Percentiles rank a stretch among this genome's conserved stretches.
These are phyloP conservation scores for Choristoneura fumiferana DNA, from an alignment of 1,140 invertebrate genomes.

Conservation along the genomic window DNA sequence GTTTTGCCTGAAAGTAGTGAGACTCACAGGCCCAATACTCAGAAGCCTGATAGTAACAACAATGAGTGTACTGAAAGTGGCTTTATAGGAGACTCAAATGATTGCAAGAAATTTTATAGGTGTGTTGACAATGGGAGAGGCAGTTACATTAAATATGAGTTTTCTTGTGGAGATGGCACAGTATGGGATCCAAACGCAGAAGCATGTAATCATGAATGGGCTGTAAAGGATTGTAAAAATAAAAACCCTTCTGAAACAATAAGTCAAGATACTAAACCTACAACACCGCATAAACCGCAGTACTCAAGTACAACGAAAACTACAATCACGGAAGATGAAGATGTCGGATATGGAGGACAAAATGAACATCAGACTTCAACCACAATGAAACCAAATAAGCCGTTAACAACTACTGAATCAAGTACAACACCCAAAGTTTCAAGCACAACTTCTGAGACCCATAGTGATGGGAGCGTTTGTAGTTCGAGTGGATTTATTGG, in stretches of 20 bases:
- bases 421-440: background rate
- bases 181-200: constrained; percentile 21
- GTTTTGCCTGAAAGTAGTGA: background rate
- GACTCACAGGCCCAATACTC: background rate
- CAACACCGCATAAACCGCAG: constrained; percentile 24
- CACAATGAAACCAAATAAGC: background rate
- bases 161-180: constrained; percentile 62
- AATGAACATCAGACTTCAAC: constrained; percentile 22
- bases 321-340: constrained; percentile 22
- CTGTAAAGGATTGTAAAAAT: constrained; percentile 59
- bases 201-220: constrained; percentile 65
- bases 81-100: constrained; percentile 75
- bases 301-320: constrained; percentile 18
- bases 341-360: constrained; percentile 26
- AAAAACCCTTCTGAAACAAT: constrained; percentile 24
- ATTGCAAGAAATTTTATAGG: constrained; percentile 82
- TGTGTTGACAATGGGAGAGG: constrained; percentile 80
- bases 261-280: constrained; percentile 23
- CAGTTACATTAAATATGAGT: constrained; percentile 78
- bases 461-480: constrained; percentile 45
- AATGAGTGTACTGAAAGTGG: constrained; percentile 71
- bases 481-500: constrained; percentile 79
- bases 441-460: background rate
- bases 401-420: background rate
- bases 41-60: constrained; percentile 22